Evolutionary conservation across 2,113 vertebrate genomes (phyloP).

Genomic region (Dicerorhinus sumatrensis): DNA sequence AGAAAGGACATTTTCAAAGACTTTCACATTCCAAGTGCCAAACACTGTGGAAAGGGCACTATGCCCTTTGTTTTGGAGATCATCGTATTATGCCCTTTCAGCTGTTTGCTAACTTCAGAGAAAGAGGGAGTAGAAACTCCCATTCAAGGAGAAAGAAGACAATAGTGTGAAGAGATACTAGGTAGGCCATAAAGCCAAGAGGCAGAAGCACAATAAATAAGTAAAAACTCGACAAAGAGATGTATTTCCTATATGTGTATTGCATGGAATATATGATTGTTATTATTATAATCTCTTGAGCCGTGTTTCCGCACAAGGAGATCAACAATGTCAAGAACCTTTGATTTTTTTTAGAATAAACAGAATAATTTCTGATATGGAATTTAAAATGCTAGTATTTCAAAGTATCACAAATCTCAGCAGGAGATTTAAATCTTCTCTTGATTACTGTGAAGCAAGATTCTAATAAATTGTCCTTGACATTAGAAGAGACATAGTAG

Average conservation of each 20-base stretch:
- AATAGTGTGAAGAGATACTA: neutral
- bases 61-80: constrained; percentile 47
- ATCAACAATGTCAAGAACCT: neutral
- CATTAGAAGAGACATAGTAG: neutral
- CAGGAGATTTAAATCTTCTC: neutral
- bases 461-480: constrained; percentile 21
- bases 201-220: neutral
- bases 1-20: constrained; percentile 63
- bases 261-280: neutral
- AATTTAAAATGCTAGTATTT: constrained; percentile 4
- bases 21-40: constrained; percentile 55
- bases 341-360: neutral
- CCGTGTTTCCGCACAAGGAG: neutral
- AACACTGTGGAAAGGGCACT: constrained; percentile 56
- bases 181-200: neutral
- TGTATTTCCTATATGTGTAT: neutral
- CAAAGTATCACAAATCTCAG: neutral
- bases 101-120: constrained; percentile 45
- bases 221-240: neutral
- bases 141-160: neutral
- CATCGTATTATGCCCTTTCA: neutral
- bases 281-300: neutral
- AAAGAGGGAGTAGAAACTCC: neutral
- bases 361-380: neutral
- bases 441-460: constrained; percentile 31